phyloP scores from a whole-genome alignment of 2,888 invertebrate genomes.

The Marronus borbonicus region DNA sequence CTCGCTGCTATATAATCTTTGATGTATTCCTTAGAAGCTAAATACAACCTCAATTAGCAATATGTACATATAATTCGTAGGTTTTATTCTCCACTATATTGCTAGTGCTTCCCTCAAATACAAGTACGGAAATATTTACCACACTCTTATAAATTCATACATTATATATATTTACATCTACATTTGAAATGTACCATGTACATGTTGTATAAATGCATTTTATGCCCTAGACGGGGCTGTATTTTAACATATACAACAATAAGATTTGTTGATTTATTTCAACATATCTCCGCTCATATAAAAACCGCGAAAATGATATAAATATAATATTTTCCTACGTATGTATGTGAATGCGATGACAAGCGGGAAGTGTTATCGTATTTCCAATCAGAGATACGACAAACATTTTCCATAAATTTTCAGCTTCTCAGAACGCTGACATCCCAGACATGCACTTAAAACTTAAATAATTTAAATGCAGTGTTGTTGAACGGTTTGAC shows the following conservation, averaged over 20 bases:
- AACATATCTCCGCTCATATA: background rate
- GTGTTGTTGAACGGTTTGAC: slow-evolving; percentile 24
- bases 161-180: too few relatives aligned
- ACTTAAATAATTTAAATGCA: slow-evolving; percentile 43
- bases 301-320: background rate
- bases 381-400: background rate
- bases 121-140: too few relatives aligned
- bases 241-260: background rate
- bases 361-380: slow-evolving; percentile 4
- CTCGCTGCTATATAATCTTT: too few relatives aligned
- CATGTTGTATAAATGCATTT: too few relatives aligned
- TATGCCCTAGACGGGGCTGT: too few relatives aligned
- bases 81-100: too few relatives aligned
- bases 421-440: slow-evolving; percentile 8
- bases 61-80: too few relatives aligned
- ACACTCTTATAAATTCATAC: too few relatives aligned
- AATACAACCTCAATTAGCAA: too few relatives aligned
- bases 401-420: slow-evolving; percentile 27
- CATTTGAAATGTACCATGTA: too few relatives aligned
- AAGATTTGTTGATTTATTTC: background rate
- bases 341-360: background rate
- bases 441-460: slow-evolving; percentile 42
- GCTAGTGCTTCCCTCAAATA: too few relatives aligned
- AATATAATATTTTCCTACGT: background rate
- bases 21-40: too few relatives aligned